Evolutionary conservation across 2,113 vertebrate genomes (phyloP).

Genomic region (Silurus meridionalis): DNA sequence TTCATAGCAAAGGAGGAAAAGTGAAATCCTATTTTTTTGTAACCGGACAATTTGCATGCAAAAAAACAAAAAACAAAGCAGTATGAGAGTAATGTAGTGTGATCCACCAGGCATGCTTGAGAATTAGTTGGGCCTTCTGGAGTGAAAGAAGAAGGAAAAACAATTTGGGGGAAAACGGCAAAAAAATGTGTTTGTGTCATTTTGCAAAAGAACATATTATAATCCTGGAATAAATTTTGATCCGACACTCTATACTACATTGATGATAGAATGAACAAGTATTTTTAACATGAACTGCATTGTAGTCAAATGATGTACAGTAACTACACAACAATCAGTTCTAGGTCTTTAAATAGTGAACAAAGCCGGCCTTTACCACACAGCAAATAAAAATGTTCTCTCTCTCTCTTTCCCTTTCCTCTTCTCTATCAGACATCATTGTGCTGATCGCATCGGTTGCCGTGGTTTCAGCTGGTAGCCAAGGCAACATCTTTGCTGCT

Average conservation of each 20-base stretch:
- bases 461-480: slow-evolving; percentile 96
- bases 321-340: neutral
- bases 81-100: neutral
- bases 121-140: neutral
- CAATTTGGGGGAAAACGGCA: rapidly evolving
- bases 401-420: neutral
- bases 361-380: neutral
- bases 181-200: neutral
- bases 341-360: neutral
- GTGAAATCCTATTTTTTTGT: neutral
- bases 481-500: slow-evolving; percentile 97
- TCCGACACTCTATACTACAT: neutral
- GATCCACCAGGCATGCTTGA: neutral
- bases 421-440: slow-evolving; percentile 84
- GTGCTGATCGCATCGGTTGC: slow-evolving; percentile 97
- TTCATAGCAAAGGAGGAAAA: neutral
- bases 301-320: neutral
- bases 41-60: neutral
- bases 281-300: neutral
- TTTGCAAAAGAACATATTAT: neutral
- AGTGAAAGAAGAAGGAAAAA: neutral
- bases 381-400: neutral
- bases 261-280: neutral
- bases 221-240: neutral
- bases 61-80: too few relatives aligned